Conservation (phyloP, 1,140 invertebrate genomes). For the Drosophila asahinai region DNA sequence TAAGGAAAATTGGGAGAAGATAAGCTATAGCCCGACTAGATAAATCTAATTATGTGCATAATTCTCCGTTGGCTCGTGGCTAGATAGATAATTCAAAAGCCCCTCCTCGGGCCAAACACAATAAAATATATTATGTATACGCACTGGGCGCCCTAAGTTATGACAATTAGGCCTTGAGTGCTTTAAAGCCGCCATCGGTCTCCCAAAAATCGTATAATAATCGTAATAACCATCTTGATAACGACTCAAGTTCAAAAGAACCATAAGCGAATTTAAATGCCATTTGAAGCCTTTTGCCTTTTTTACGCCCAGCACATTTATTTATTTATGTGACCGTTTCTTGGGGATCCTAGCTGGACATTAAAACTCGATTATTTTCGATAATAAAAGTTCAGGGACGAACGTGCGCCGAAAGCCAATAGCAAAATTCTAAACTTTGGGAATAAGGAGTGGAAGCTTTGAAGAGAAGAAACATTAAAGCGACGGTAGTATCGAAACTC, state of each 20-base stretch:
- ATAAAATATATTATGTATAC: constrained; percentile 46
- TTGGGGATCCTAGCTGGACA: constrained; percentile 53
- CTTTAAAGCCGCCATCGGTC: neutral
- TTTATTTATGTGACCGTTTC: constrained; percentile 66
- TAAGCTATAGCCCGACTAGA: neutral
- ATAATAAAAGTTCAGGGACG: constrained; percentile 70
- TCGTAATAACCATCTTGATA: constrained; percentile 57
- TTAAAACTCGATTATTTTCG: constrained; percentile 73
- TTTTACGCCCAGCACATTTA: constrained; percentile 44
- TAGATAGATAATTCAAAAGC: constrained; percentile 26
- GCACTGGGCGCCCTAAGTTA: constrained; percentile 25
- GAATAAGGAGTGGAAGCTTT: neutral
- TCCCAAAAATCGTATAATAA: constrained; percentile 9
- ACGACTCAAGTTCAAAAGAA: constrained; percentile 60
- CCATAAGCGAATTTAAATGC: constrained; percentile 52
- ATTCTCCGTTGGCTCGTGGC: neutral
- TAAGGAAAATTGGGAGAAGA: neutral
- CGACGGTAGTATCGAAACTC: constrained; percentile 37
- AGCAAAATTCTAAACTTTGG: constrained; percentile 28
- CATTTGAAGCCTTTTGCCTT: constrained; percentile 54
- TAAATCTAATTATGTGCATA: constrained; percentile 19
- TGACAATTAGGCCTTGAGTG: constrained; percentile 44
- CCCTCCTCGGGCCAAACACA: constrained; percentile 21
- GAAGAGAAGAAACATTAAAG: constrained; percentile 35
- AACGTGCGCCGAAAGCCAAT: constrained; percentile 69